Evolutionary conservation across 2,113 vertebrate genomes (phyloP).

Genomic region (Campylorhamphus procurvoides): DNA sequence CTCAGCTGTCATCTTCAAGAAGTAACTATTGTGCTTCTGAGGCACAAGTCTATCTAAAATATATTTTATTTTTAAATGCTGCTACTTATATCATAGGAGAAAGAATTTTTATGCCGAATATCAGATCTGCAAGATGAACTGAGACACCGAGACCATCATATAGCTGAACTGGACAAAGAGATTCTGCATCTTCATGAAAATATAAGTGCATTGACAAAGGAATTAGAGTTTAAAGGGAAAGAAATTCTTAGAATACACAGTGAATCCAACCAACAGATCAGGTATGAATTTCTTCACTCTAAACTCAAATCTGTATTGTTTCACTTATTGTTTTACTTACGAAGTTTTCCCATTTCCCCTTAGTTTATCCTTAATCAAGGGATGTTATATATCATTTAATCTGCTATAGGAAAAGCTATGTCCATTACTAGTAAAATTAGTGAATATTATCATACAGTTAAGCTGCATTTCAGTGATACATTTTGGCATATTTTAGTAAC

Average conservation of each 20-base stretch:
- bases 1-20: neutral
- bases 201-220: slow-evolving; percentile 93
- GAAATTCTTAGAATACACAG: slow-evolving; percentile 97
- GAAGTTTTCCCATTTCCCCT: neutral
- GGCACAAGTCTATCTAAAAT: neutral
- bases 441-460: neutral
- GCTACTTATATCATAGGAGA: slow-evolving; percentile 77
- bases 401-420: neutral
- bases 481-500: slow-evolving; percentile 23
- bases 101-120: slow-evolving; percentile 87
- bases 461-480: neutral
- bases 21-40: neutral
- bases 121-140: slow-evolving; percentile 92
- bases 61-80: neutral
- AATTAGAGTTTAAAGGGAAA: slow-evolving; percentile 96
- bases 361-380: neutral
- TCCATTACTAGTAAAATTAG: neutral
- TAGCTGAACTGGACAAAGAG: slow-evolving; percentile 93
- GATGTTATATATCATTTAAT: neutral
- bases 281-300: slow-evolving; percentile 74
- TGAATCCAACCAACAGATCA: slow-evolving; percentile 97
- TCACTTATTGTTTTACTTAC: neutral
- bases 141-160: slow-evolving; percentile 89
- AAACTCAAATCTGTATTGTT: neutral
- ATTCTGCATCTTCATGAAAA: slow-evolving; percentile 94